Conservation (phyloP, 2,797 vertebrate genomes). For the Macrochelys suwanniensis region DNA sequence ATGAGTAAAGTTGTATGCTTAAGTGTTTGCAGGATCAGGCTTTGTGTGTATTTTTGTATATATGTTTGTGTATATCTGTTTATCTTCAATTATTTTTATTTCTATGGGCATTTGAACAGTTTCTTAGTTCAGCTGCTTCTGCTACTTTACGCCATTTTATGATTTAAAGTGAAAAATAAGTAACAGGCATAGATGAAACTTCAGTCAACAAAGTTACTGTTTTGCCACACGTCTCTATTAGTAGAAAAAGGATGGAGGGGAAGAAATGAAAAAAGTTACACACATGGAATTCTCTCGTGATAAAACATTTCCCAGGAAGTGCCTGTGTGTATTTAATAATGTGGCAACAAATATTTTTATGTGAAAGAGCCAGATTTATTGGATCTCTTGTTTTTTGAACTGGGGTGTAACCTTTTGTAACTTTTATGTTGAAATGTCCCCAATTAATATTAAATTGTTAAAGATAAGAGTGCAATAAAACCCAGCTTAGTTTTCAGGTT, state of each 20-base stretch:
- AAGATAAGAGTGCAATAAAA: not conserved
- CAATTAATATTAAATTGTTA: not conserved
- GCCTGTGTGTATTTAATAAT: not conserved
- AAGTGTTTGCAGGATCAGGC: not conserved
- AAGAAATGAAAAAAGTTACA: not conserved
- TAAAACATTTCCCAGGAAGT: not conserved
- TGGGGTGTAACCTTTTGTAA: not conserved
- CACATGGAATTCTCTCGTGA: not conserved
- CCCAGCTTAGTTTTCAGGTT: not conserved
- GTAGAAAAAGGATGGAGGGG: not conserved
- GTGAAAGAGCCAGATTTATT: not conserved
- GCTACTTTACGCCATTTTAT: not conserved
- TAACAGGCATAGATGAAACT: not conserved
- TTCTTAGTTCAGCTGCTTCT: not conserved
- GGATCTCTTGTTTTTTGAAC: not conserved
- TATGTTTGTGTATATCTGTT: not conserved
- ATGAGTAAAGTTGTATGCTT: not conserved
- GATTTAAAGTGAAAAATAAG: conserved; percentile 12
- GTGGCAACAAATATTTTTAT: not conserved
- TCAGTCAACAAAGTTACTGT: not conserved
- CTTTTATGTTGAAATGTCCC: not conserved
- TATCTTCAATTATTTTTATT: not conserved
- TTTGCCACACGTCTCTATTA: not conserved
- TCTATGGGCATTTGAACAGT: not conserved
- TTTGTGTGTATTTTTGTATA: not conserved